Evolutionary conservation across 2,797 vertebrate genomes (phyloP).

Genomic region (Sus cebifrons): DNA sequence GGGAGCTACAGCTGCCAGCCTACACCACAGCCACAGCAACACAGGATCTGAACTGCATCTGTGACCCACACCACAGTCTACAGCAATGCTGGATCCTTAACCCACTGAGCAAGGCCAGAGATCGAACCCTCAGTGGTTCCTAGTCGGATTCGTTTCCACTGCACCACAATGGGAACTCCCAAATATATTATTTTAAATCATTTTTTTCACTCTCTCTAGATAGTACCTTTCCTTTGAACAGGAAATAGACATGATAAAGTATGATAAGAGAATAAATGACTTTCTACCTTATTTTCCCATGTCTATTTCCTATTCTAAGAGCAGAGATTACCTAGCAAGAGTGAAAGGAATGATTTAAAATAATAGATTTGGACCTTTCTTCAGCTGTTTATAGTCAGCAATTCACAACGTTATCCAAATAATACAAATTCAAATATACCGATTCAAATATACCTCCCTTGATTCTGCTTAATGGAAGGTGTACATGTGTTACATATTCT

Average conservation of each 20-base stretch:
- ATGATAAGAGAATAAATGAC: slow-evolving; percentile 33
- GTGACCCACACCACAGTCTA: too few relatives aligned
- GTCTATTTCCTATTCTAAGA: slow-evolving; percentile 50
- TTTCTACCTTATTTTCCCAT: slow-evolving; percentile 2
- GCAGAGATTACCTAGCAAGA: slow-evolving; percentile 7
- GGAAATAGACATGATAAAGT: not conserved
- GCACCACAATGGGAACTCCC: not conserved
- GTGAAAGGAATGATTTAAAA: slow-evolving; percentile 61
- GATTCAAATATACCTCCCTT: slow-evolving; percentile 24
- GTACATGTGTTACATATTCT: not conserved
- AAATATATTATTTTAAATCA: slow-evolving; percentile 56
- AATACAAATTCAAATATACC: slow-evolving; percentile 42
- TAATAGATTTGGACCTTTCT: slow-evolving; percentile 36
- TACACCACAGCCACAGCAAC: too few relatives aligned
- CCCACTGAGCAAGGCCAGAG: too few relatives aligned
- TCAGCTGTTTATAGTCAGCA: slow-evolving; percentile 21
- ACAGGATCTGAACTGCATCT: too few relatives aligned
- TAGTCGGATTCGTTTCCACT: too few relatives aligned
- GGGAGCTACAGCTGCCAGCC: too few relatives aligned
- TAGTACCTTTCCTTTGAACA: slow-evolving; percentile 8
- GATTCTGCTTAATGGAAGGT: not conserved
- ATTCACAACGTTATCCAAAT: not conserved
- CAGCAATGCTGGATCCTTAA: too few relatives aligned
- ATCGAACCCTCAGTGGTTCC: too few relatives aligned
- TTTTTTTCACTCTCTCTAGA: slow-evolving; percentile 54